phyloP scores from a whole-genome alignment of 2,113 vertebrate species.

The Rhizomys pruinosus region DNA sequence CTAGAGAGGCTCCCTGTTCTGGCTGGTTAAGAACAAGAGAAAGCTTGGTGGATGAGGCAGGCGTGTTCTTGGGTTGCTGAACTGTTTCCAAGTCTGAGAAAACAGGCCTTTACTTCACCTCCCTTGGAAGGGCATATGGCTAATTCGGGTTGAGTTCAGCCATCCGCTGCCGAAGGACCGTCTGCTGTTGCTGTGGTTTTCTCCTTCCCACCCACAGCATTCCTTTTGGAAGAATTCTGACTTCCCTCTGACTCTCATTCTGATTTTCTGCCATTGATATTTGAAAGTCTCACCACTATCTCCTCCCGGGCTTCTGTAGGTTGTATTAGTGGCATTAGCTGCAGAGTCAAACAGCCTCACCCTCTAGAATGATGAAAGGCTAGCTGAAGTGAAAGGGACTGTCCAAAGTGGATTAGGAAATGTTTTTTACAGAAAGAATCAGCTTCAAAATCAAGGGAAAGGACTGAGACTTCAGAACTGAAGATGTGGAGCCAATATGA shows the following conservation, averaged over 20 bases:
- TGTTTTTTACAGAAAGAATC: constrained; percentile 22
- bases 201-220: neutral
- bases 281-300: constrained; percentile 11
- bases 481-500: constrained; percentile 18
- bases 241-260: neutral
- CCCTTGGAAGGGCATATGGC: neutral
- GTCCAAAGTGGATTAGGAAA: neutral
- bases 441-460: neutral
- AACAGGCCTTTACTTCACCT: constrained; percentile 6
- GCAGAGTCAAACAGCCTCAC: neutral
- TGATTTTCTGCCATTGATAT: neutral
- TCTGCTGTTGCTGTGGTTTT: neutral
- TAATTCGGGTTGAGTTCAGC: neutral
- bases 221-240: neutral
- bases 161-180: neutral
- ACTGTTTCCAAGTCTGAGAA: neutral
- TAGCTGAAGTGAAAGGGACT: neutral
- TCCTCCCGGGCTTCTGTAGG: constrained; percentile 1
- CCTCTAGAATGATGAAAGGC: neutral
- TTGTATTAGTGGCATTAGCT: constrained; percentile 38
- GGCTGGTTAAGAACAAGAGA: neutral
- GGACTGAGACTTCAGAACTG: neutral
- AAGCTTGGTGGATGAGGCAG: neutral
- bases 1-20: neutral
- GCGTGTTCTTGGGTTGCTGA: neutral